Conservation (phyloP, 1,140 invertebrate genomes). For the Rhynchophorus ferrugineus region DNA sequence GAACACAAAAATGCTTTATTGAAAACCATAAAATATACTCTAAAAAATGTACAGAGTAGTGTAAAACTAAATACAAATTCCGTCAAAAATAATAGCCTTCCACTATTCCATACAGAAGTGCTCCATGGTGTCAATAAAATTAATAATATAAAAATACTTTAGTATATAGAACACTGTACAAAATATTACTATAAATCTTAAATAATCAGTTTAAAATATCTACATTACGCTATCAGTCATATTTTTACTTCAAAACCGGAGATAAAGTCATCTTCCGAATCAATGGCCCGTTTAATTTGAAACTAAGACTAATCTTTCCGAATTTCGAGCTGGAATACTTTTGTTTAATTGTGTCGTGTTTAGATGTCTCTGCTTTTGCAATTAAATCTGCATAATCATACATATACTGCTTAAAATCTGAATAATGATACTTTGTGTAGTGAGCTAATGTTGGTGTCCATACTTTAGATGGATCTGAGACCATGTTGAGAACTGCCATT, state of each 20-base stretch:
- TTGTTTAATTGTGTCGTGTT: slow-evolving; percentile 43
- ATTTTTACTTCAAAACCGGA: slow-evolving; percentile 6
- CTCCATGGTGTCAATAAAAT: too few species aligned
- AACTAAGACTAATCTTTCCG: slow-evolving; percentile 45
- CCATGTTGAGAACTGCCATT: slow-evolving; percentile 39
- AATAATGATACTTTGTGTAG: slow-evolving; percentile 43
- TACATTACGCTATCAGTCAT: not conserved
- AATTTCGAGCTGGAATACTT: slow-evolving; percentile 44
- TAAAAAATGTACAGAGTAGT: too few species aligned
- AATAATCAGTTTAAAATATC: not conserved
- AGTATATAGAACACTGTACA: too few species aligned
- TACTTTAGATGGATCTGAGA: slow-evolving; percentile 33
- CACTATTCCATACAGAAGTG: too few species aligned
- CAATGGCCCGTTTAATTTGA: slow-evolving; percentile 41
- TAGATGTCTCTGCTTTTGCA: slow-evolving; percentile 40
- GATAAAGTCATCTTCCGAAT: slow-evolving; percentile 36
- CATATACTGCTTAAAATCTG: slow-evolving; percentile 42
- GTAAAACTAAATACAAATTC: too few species aligned
- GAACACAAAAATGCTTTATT: too few species aligned
- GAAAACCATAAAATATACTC: too few species aligned
- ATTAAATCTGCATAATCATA: slow-evolving; percentile 40
- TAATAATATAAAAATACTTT: too few species aligned
- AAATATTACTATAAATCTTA: not conserved
- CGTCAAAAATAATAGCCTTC: too few species aligned
- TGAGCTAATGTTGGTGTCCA: slow-evolving; percentile 44